Evolutionary conservation across 1,140 invertebrate species (phyloP).

Genomic region (Bombus confusus): DNA sequence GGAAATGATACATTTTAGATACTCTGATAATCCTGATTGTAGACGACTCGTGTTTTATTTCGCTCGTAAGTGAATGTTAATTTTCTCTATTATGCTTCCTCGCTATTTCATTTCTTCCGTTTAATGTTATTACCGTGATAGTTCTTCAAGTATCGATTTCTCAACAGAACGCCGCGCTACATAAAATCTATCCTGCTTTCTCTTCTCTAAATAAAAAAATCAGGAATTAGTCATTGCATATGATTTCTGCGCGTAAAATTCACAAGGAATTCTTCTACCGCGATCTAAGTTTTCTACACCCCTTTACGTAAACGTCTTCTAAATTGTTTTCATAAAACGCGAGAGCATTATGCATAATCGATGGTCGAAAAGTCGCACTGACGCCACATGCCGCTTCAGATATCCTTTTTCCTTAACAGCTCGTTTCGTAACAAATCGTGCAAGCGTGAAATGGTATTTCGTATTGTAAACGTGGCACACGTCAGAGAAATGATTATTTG

Average conservation of each 20-base stretch:
- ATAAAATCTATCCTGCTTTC: neutral
- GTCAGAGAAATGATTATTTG: conserved; percentile 7
- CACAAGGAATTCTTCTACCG: neutral
- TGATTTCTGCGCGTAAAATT: neutral
- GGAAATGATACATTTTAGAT: too few relatives aligned
- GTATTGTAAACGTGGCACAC: neutral
- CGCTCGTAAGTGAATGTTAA: too few relatives aligned
- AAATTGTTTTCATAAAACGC: neutral
- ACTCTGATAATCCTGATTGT: too few relatives aligned
- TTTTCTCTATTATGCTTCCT: too few relatives aligned
- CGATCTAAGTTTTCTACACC: neutral
- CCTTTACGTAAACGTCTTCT: neutral
- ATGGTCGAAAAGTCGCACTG: neutral
- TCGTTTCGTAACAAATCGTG: conserved; percentile 9
- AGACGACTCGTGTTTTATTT: too few relatives aligned
- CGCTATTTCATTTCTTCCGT: neutral
- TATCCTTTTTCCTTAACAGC: neutral
- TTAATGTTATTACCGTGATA: neutral
- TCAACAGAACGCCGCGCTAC: too few relatives aligned
- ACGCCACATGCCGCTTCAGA: neutral
- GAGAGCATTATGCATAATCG: conserved; percentile 21
- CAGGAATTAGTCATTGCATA: neutral
- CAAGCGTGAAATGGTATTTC: conserved; percentile 7
- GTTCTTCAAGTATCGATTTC: neutral
- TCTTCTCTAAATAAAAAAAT: neutral